These are phyloP conservation scores for Morone chrysops DNA, from an alignment of 2,113 vertebrate genomes.

Conservation along the genomic window DNA sequence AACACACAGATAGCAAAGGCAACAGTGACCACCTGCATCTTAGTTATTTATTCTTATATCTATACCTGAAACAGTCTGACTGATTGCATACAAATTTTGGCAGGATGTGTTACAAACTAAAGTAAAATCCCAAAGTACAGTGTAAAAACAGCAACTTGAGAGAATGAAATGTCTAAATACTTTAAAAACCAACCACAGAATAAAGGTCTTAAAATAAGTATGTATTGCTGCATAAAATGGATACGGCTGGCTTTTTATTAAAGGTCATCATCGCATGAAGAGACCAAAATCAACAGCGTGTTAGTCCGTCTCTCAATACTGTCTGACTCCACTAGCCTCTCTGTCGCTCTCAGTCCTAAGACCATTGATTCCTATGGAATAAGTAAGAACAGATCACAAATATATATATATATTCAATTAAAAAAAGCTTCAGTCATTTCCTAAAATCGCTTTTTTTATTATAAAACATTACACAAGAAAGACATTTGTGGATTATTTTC, in stretches of 20 bases:
- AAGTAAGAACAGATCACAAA: not conserved
- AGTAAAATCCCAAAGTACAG: not conserved
- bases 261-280: not conserved
- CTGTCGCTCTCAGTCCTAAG: not conserved
- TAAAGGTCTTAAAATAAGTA: not conserved
- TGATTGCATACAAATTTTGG: too few species aligned
- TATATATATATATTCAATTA: not conserved
- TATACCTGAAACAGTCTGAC: not conserved
- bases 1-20: slow-evolving; percentile 3
- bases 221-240: not conserved
- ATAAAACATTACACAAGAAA: not conserved
- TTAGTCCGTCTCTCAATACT: not conserved
- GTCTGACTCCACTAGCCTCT: not conserved
- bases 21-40: not conserved
- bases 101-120: not conserved
- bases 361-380: not conserved
- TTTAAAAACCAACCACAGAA: not conserved
- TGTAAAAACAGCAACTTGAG: not conserved
- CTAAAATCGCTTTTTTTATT: not conserved
- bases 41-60: not conserved
- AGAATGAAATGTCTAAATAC: not conserved
- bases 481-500: too few species aligned
- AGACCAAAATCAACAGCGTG: not conserved
- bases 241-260: not conserved
- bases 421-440: not conserved